Base-by-base conservation (phyloP, 2,113 vertebrate species). In the western clawed frog (Xenopus tropicalis) region DNA sequence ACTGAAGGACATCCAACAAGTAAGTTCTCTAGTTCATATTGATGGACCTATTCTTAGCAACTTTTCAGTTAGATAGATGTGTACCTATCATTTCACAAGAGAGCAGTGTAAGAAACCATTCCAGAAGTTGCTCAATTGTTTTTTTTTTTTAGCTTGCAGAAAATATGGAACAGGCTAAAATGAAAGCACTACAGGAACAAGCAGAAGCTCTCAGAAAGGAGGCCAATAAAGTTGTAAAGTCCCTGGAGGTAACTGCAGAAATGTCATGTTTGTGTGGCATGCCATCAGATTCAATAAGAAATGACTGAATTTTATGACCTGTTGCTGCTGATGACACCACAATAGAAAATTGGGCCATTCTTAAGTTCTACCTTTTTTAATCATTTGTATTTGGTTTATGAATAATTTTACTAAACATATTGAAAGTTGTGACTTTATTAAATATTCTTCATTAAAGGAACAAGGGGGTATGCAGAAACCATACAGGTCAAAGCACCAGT, bases 111-210 rank as follows among this genome's bases (percentile, higher is more conserved):
- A 54, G 6, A 37, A 17, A 37, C 29, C 29, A 37, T 3, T 37
- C 6, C 10, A 37, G 29, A 37, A 9, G 29, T 37, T 37, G 29
- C 10, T 37, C 56, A 29, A 19, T 56, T 72, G 21, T 79, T 17
- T 74, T 68, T 14, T 19, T 22, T 44, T 12, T 54, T 69, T 74
- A 87, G 82, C 63, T 83, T 37, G 67, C 66, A 71, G 64, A 77
- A 23, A 78, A 82, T 66, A 62, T 73, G 22, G 78, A 87, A 64
- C 79, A 83, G 59, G 78, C 83, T 7, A 86, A 83, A 69, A 69
- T 69, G 14, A 63, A 54, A 10, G 69, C 83, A 43, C 79, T 90
- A 59, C 84, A 69, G 72, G 83, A 86, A 46, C 84, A 88, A 72
- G 77, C 83, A 1, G 69, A 69, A 54, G 65, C 66, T 13, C 78